Evolutionary conservation across 2,113 vertebrate species (phyloP), one percentile per base, ranked within the genome.

Genomic region (Caloenas nicobarica): DNA sequence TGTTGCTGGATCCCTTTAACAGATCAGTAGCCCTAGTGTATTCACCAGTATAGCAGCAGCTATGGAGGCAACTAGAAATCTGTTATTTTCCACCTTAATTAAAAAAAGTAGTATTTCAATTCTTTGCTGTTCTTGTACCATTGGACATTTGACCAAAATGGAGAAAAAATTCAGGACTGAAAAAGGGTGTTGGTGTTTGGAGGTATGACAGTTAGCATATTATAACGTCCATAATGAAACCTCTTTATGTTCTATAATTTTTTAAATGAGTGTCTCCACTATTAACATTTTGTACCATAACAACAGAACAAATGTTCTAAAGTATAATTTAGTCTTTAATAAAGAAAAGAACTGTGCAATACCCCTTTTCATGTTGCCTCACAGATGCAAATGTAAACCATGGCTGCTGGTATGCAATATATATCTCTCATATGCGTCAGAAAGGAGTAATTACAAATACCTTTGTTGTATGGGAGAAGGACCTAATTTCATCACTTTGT

Each of bases 371-470:
- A 62, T 8, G 16, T 91, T 13, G 16, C 10, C 9, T 89, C 46
- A 83, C 7, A 86, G 21, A 19, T 74, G 29, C 42, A 77, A 54
- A 89, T 5, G 2, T 54, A 85, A 84, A 62, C 13, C 1, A 12
- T 34, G 33, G 7, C 38, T 76, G 23, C 46, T 71, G 16, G 2
- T 40, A n/a, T 15, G 7, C 13, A 23, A 50, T 19, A 56, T 54
- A 8, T 0, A 12, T 22, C 16, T 68, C 21, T 53, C 5, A 1
- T 4, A 7, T 38, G 8, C 1, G 1, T 5, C 29, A 53, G 50
- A 68, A 70, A 62, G 40, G 68, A 50, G 3, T n/a, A 26, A 60
- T 53, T 65, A 16, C 24, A 81, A 87, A 66, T 72, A 22, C 2
- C 5, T 84, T 68, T 60, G 13, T 51, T 34, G 18, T 53, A 31